These are phyloP conservation scores for Aepyceros melampus DNA, from an alignment of 2,113 vertebrate genomes.

Conservation along the genomic window DNA sequence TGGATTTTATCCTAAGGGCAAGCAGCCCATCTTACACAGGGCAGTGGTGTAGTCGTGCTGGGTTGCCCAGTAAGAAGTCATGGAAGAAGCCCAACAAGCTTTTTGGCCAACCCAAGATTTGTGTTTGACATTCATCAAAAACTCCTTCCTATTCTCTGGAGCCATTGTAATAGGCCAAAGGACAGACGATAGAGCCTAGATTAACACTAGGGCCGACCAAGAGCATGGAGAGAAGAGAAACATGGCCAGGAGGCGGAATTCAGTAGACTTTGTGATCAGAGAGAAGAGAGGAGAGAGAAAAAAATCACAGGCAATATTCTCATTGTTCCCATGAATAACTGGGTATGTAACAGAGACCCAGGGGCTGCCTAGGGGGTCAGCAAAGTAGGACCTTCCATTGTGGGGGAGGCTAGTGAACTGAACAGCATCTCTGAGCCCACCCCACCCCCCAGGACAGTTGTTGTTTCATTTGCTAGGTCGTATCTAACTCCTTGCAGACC, in stretches of 20 bases:
- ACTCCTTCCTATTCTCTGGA: too few species aligned
- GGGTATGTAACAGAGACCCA: background rate
- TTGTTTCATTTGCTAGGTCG: background rate
- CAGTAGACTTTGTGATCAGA: background rate
- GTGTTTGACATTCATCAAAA: background rate
- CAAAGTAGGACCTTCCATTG: background rate
- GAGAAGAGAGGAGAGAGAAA: background rate
- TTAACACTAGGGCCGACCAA: fast-evolving
- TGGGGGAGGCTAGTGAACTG: fast-evolving
- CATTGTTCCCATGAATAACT: background rate
- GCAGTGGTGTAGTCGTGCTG: background rate
- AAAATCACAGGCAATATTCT: background rate
- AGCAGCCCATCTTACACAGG: too few species aligned
- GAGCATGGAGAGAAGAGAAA: background rate
- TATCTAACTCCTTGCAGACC: background rate
- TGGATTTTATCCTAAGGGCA: background rate
- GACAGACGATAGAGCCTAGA: fast-evolving
- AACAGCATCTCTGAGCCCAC: background rate
- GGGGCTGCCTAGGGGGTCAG: background rate
- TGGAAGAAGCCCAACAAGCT: background rate
- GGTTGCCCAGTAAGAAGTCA: background rate
- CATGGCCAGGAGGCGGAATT: fast-evolving
- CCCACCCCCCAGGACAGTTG: background rate
- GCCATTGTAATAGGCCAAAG: background rate
- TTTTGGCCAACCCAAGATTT: background rate